Conservation (phyloP, 2,888 invertebrate species). For the Hydrotaea cyrtoneurina region DNA sequence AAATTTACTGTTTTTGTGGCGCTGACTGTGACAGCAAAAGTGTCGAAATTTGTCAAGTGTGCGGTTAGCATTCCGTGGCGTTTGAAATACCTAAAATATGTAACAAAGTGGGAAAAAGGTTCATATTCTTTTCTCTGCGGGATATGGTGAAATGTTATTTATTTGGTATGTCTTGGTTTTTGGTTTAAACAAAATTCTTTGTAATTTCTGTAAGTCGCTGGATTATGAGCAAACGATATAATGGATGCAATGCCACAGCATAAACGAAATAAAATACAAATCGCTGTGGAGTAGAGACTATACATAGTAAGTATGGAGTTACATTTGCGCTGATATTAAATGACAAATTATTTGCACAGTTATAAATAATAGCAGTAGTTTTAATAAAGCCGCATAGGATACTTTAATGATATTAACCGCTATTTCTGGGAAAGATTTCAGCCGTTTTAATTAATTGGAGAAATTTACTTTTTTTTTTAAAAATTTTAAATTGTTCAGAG, state of each 20-base stretch:
- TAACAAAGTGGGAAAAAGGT: neutral
- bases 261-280: neutral
- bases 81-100: neutral
- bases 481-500: too few relatives aligned
- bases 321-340: too few relatives aligned
- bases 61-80: neutral
- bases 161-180: neutral
- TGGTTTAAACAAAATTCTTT: neutral
- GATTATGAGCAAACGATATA: neutral
- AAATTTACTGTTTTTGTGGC: neutral
- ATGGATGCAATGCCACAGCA: neutral
- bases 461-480: too few relatives aligned
- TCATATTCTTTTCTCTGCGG: neutral
- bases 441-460: too few relatives aligned
- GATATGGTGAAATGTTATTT: conserved; percentile 1
- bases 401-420: too few relatives aligned
- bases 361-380: too few relatives aligned
- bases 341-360: too few relatives aligned
- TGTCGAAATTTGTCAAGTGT: conserved; percentile 4
- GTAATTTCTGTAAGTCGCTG: neutral
- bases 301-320: too few relatives aligned
- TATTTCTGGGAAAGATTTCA: too few relatives aligned
- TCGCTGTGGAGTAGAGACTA: too few relatives aligned
- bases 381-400: too few relatives aligned
- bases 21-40: neutral